phyloP scores from a whole-genome alignment of 1,140 invertebrate species.

The Berghia stephanieae region DNA sequence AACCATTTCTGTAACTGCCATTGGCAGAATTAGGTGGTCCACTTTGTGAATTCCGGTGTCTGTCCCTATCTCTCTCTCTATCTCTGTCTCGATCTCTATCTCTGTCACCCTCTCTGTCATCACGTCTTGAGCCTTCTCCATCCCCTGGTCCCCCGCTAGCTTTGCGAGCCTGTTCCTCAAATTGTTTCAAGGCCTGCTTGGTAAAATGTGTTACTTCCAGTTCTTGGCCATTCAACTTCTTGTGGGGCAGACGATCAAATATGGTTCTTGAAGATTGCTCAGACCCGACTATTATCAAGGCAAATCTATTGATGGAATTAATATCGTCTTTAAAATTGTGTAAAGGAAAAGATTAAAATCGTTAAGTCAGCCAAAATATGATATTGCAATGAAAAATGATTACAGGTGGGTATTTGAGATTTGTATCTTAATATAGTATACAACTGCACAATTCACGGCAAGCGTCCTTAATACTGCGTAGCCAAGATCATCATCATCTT shows the following conservation, averaged over 20 bases:
- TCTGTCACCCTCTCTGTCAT: conserved; percentile 23
- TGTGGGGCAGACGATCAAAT: conserved; percentile 92
- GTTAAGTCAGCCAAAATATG: no score
- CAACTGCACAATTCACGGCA: no score
- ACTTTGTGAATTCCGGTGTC: not conserved
- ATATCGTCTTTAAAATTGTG: no score
- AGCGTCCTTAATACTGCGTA: no score
- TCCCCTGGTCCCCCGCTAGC: conserved; percentile 52
- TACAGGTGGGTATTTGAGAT: no score
- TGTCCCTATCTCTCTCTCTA: not conserved
- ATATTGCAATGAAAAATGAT: no score
- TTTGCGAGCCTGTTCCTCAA: conserved; percentile 69
- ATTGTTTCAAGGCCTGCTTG: conserved; percentile 83
- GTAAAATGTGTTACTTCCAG: conserved; percentile 94
- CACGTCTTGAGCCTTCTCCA: conserved; percentile 43
- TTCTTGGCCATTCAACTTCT: conserved; percentile 93
- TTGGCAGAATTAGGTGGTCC: conserved; percentile 1
- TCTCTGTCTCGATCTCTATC: not conserved
- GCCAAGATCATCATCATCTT: no score
- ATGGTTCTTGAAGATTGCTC: conserved; percentile 89
- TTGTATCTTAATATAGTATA: no score
- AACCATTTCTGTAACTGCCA: conserved; percentile 29
- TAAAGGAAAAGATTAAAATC: no score
- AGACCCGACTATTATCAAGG: conserved; percentile 71
- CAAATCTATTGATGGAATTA: conserved; percentile 58